Evolutionary conservation across 2,888 invertebrate genomes (phyloP), one percentile per base, ranked within the genome.

Genomic region (Mythimna pallens): DNA sequence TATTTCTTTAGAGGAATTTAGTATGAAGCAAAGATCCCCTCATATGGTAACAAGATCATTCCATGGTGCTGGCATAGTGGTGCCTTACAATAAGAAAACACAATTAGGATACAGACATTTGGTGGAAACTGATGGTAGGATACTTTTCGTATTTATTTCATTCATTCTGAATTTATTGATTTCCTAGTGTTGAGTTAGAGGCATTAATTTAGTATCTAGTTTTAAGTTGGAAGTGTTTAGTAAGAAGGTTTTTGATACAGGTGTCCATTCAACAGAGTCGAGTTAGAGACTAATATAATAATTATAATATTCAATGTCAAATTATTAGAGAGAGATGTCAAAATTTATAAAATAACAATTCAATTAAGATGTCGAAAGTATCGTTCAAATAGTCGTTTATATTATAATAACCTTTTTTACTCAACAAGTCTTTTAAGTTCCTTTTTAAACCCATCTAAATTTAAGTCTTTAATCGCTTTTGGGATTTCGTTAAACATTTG

Each of bases 61-160:
- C 86, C 98, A 99, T 92, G 97, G 97, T 72, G 97, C 97, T 59
- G 99, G 99, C 22, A 97, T 99, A 86, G 97, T 98, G 43, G 99
- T 99, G 2, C 99, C 99, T 0, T 98, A 98, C 72, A 96, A 98
- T 86, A 97, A 97, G 88, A 98, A 98, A 91, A 97, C 98, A 0
- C 97, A 98, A 88, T 90, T 98, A 7, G 99, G 99, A 0, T 99
- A 99, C 91, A 97, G 99, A 79, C 97, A 95, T 65, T 92, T 98
- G 55, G 97, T 97, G 55, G 98, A 97, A 86, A 97, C 97, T 77
- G 97, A 98, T 92, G 96, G 97, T 96, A 96, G 91, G 82, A 77
- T 36, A 36, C 30, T 14, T 59, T 14, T 22, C 9, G 9, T 30
- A 58, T 59, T 58, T 34, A n/a, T 34, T 58, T 34, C 2, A 2